These are phyloP conservation scores for Erebia epiphron DNA, from an alignment of 2,888 invertebrate species.

Conservation along the genomic window DNA sequence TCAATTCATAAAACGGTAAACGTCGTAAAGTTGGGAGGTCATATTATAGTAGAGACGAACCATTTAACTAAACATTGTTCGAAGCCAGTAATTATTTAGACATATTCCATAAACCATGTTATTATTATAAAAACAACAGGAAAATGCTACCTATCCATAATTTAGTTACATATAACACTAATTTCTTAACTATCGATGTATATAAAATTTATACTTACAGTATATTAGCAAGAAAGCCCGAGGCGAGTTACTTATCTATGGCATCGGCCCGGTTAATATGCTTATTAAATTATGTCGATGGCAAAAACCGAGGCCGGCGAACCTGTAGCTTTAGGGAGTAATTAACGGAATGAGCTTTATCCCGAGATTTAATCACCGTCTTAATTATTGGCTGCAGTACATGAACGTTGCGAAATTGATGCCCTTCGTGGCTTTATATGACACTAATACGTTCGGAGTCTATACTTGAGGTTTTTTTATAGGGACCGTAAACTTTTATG, in stretches of 20 bases:
- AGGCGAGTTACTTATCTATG: conserved; percentile 70
- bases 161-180: not conserved
- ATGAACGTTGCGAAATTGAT: conserved; percentile 48
- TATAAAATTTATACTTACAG: conserved; percentile 67
- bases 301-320: conserved; percentile 70
- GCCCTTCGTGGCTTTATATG: conserved; percentile 52
- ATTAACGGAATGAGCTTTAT: conserved; percentile 80
- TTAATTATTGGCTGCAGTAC: conserved; percentile 75
- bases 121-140: not conserved
- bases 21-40: not conserved
- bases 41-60: not conserved
- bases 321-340: conserved; percentile 82
- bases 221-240: conserved; percentile 70
- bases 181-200: conserved; percentile 37
- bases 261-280: conserved; percentile 78
- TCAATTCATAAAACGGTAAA: too few relatives aligned
- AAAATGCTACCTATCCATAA: not conserved
- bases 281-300: conserved; percentile 81
- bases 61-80: not conserved
- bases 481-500: conserved; percentile 15
- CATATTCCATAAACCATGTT: not conserved
- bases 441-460: conserved; percentile 31
- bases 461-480: conserved; percentile 25
- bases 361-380: conserved; percentile 74
- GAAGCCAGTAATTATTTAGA: not conserved